Evolutionary conservation across 1,140 invertebrate species (phyloP), one percentile per base, ranked within the genome.

Genomic region (Dendroctonus ponderosae): DNA sequence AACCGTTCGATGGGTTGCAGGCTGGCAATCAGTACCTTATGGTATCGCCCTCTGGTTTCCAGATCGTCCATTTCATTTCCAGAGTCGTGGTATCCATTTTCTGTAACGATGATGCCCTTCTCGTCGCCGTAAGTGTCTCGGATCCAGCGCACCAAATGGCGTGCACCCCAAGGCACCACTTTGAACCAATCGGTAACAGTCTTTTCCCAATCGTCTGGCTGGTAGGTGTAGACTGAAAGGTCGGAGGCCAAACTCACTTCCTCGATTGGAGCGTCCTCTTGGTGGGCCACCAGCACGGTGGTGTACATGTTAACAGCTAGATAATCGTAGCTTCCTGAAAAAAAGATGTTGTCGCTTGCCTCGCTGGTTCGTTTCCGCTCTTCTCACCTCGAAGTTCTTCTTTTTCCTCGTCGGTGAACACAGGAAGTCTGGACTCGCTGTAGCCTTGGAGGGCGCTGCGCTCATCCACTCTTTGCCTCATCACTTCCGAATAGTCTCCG

Each of bases 131-230:
- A 91, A 6, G 82, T 77, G 0, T 79, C 73, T 50, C 80, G 79
- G 6, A 91, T 82, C 82, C 85, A 87, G 50, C 85, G 84, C n/a
- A 91, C 74, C 39, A 84, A n/a, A 43, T 80, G 76, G 39, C 85
- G 77, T 8, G 88, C 76, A 3, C 85, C 84, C 71, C 79, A 77
- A 0, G 86, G 86, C 38, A 86, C 82, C 3, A 85, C 59, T 46
- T 62, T 67, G 44, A 67, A 67, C 66, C 66, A 67, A 14, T 41
- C 43, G 3, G 58, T 49, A n/a, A 62, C 66, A 15, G 66, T 67
- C 43, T 67, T 61, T 62, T 67, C 66, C 59, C 66, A 67, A 38
- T 67, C 66, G 38, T 61, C 66, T 48, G 66, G 66, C 40, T 67
- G 66, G 39, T 54, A 62, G 1, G 7, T 39, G 14, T 44, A 7